Base-by-base conservation (phyloP, 1,140 invertebrate genomes). In the Brachionus angularis region DNA sequence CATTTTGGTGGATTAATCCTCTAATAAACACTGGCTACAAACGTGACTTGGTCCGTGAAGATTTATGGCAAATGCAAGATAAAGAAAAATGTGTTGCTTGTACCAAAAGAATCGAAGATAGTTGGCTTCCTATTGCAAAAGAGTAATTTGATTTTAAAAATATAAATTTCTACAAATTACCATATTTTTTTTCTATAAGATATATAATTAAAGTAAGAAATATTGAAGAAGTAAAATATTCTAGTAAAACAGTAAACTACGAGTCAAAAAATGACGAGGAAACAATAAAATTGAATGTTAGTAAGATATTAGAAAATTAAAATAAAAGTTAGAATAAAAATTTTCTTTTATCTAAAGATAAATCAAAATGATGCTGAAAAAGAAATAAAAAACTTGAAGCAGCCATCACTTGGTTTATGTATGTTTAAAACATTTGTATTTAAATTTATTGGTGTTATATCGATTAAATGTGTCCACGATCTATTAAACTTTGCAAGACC, bases 1-100 rank as follows among this genome's bases (percentile, higher is more conserved):
- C 62, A 0, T 67, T 67, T 36, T 67, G 62, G 62, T 67, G 62
- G 62, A 67, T 50, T 33, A 67, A 67, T 50, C 42, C 42, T 39
- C 39, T 71, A 14, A 71, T 71, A 52, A 52, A 29, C n/a, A 71
- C 29, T 44, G 67, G 67, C 12, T 71, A 52, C 29, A 71, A 71
- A 42, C 46, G 67, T 14, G 46, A 39, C 23, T 39, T 71, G 23
- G 31, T 25, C 5, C 34, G 49, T 33, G 67, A 71, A 36, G 67
- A 71, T 29, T 33, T 71, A 8, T 71, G 36, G 16, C 47, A 71
- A 29, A 16, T 71, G 16, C 47, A 55, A 31, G 67, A 71, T 7
- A 52, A n/a, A 31, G 67, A 71, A 44, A 23, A 42, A 31, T 71
- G 14, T 10, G 34, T 42, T n/a, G 67, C 47, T 2, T 18, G 31